These are phyloP conservation scores for Drosophila recens DNA, from an alignment of 2,888 invertebrate genomes.

Conservation along the genomic window DNA sequence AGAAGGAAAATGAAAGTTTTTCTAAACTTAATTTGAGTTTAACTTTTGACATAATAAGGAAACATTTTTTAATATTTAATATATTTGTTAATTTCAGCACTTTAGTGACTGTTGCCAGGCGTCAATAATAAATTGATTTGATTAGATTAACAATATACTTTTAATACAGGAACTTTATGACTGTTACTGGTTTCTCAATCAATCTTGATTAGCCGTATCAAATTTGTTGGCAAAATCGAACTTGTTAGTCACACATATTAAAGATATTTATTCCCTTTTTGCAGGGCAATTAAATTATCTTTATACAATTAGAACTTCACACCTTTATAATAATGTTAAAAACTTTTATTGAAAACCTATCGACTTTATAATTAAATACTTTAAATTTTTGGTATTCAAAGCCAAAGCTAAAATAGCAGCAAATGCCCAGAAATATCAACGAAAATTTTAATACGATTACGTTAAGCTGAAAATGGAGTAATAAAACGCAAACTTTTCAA, in stretches of 20 bases:
- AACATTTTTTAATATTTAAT: neutral
- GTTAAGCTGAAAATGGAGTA: slow-evolving; percentile 34
- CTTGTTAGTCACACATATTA: slow-evolving; percentile 22
- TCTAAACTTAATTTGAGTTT: neutral
- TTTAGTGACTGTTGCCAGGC: slow-evolving; percentile 39
- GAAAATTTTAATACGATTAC: slow-evolving; percentile 19
- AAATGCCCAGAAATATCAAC: slow-evolving; percentile 13
- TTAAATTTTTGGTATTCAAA: neutral
- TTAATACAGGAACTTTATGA: slow-evolving; percentile 27
- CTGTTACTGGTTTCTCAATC: slow-evolving; percentile 36
- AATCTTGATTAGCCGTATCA: slow-evolving; percentile 50
- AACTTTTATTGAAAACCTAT: neutral
- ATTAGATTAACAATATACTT: slow-evolving; percentile 52
- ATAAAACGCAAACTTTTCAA: slow-evolving; percentile 47
- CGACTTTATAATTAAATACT: slow-evolving; percentile 16
- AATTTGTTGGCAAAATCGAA: slow-evolving; percentile 15
- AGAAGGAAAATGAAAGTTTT: neutral
- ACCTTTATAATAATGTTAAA: slow-evolving; percentile 12
- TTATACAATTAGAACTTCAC: slow-evolving; percentile 21
- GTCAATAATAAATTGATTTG: slow-evolving; percentile 48
- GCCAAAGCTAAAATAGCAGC: slow-evolving; percentile 19
- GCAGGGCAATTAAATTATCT: neutral
- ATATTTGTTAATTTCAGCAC: slow-evolving; percentile 13
- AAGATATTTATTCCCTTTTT: neutral
- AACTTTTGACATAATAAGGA: no score